phyloP scores from a whole-genome alignment of 2,888 invertebrate species.

The Drosophila nigricruria region DNA sequence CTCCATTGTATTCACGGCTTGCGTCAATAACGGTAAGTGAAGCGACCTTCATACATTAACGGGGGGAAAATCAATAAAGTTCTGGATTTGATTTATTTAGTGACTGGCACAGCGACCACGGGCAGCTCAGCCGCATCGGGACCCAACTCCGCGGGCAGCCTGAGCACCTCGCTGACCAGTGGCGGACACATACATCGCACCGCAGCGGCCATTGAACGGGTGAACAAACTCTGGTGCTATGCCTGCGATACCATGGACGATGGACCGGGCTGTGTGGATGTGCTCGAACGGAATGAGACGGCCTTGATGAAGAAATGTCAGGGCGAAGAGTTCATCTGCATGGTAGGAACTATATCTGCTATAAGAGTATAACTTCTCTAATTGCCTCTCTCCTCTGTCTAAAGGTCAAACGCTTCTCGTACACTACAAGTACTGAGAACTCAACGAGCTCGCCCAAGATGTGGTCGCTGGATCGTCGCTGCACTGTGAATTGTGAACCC shows the following conservation, averaged over 20 bases:
- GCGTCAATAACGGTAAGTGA: constrained; percentile 61
- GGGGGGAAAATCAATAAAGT: constrained; percentile 7
- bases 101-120: constrained; percentile 67
- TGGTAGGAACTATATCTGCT: constrained; percentile 86
- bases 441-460: constrained; percentile 90
- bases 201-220: constrained; percentile 91
- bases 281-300: constrained; percentile 87
- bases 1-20: constrained; percentile 72
- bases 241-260: constrained; percentile 92
- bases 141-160: constrained; percentile 67
- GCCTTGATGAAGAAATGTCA: constrained; percentile 90
- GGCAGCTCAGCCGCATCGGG: constrained; percentile 69
- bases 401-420: constrained; percentile 91
- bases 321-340: constrained; percentile 91
- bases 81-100: constrained; percentile 15
- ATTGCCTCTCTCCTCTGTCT: neutral
- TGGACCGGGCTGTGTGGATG: constrained; percentile 89
- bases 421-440: constrained; percentile 93
- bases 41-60: constrained; percentile 37
- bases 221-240: constrained; percentile 93
- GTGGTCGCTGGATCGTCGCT: constrained; percentile 94
- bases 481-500: constrained; percentile 93
- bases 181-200: constrained; percentile 89
- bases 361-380: no score
- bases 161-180: constrained; percentile 85